Base-by-base conservation (phyloP, 2,797 vertebrate genomes). In the Enteromius fasciolatus region DNA sequence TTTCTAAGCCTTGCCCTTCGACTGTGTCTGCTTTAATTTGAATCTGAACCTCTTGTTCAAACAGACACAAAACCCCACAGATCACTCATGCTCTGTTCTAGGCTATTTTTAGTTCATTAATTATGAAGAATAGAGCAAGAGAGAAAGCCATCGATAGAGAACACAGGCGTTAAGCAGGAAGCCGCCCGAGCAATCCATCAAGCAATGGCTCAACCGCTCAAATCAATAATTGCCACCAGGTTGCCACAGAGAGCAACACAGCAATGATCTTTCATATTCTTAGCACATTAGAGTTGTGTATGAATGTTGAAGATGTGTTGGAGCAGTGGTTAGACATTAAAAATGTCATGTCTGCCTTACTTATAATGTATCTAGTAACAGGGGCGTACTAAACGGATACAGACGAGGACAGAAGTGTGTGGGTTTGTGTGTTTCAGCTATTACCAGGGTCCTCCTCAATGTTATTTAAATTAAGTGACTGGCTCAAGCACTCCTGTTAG, bases 171-270 rank as follows among this genome's bases (percentile, higher is more conserved):
- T 76, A 54, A 57, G 83, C 81, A 72, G 72, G 78, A 91, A 91
- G 90, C 90, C 89, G 86, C 83, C 89, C 46, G 82, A 89, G 89
- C 91, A 88, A 94, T 95, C 91, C 92, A 94, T 95, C 94, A 94
- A 92, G n/a, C n/a, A 90, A 90, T 92, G 92, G 92, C 93, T 93
- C 90, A 79, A 74, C 48, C 90, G 87, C 88, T 84, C 88, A 84
- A 90, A 94, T 94, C 93, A 88, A 95, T 94, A 92, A 83, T 83
- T 87, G 91, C 90, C 87, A 86, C 88, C 83, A 83, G 86, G 91
- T 90, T 87, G 86, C 90, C 73, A 89, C 88, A 87, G 88, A 87
- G 87, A 85, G 89, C 54, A 84, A 79, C 54, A 41, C 25, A 17
- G 59, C 18, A 23, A 44, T 39, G 46, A 76, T 84, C 63, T 79